Percentiles rank a stretch among this genome's conserved stretches.
Conservation (phyloP, 2,888 invertebrate genomes). For the Lapara coniferarum region DNA sequence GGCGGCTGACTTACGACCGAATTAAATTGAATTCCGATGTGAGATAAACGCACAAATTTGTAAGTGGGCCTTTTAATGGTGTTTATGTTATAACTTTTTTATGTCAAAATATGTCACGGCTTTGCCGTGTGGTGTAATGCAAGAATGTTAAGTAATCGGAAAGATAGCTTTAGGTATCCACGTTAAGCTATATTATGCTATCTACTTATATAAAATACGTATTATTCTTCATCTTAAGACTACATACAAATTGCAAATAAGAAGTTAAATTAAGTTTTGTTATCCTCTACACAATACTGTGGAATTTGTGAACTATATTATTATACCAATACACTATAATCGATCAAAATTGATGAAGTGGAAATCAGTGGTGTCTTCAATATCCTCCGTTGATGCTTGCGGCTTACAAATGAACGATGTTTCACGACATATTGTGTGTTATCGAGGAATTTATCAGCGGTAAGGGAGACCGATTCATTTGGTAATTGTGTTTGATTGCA, state of each 20-base stretch:
- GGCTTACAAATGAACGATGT: not conserved
- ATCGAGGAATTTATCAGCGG: slow-evolving; percentile 14
- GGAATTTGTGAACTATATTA: not conserved
- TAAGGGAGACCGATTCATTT: slow-evolving; percentile 9
- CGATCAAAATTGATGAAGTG: not conserved
- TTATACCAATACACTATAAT: not conserved
- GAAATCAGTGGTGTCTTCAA: not conserved
- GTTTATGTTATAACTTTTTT: slow-evolving; percentile 7
- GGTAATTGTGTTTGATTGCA: slow-evolving; percentile 4
- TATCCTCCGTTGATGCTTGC: not conserved
- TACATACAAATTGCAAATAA: no score
- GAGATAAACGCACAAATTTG: slow-evolving; percentile 8
- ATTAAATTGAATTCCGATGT: slow-evolving; percentile 15
- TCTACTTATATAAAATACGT: no score
- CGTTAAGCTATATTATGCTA: no score
- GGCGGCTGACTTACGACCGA: slow-evolving; percentile 16
- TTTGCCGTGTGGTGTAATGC: not conserved
- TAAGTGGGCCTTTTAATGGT: slow-evolving; percentile 1
- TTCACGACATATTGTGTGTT: not conserved
- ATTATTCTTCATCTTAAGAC: no score
- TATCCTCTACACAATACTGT: not conserved
- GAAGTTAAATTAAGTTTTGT: no score
- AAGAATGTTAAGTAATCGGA: not conserved
- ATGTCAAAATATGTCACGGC: not conserved
- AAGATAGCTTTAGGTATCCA: no score